phyloP scores from a whole-genome alignment of 2,888 invertebrate genomes.

The Luffia ferchaultella region DNA sequence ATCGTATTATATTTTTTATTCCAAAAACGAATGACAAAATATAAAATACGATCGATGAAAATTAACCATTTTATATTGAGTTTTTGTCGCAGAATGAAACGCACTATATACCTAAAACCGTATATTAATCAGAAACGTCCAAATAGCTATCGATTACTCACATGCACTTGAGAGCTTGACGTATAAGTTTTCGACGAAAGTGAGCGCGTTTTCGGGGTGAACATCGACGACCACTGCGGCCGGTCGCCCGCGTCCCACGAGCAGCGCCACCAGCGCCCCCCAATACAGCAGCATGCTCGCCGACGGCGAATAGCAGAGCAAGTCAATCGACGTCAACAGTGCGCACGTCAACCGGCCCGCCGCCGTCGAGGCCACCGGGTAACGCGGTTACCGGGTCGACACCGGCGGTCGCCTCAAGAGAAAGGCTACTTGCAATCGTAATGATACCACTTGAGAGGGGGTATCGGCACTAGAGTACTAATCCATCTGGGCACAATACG shows the following conservation, averaged over 20 bases:
- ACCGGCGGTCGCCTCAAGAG: constrained; percentile 17
- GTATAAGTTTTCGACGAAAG: constrained; percentile 48
- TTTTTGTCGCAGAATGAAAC: no score
- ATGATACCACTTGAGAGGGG: neutral
- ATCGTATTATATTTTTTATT: neutral
- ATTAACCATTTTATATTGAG: no score
- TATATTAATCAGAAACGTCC: no score
- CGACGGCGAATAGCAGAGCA: constrained; percentile 32
- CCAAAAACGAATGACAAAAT: no score
- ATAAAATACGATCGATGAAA: no score
- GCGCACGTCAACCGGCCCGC: constrained; percentile 18
- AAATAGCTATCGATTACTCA: no score
- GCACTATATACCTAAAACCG: no score
- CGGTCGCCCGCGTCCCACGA: neutral
- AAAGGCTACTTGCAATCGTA: constrained; percentile 12
- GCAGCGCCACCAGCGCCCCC: neutral
- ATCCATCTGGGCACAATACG: no score
- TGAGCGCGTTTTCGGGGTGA: constrained; percentile 28
- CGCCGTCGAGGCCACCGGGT: no score
- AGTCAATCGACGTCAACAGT: constrained; percentile 30
- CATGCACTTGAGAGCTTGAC: constrained; percentile 51
- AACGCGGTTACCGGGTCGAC: constrained; percentile 20
- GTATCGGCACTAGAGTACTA: no score
- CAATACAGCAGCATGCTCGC: constrained; percentile 3
- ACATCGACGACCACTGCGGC: constrained; percentile 12